Evolutionary conservation across 2,888 invertebrate species (phyloP).

Genomic region (Eupithecia dodoneata): DNA sequence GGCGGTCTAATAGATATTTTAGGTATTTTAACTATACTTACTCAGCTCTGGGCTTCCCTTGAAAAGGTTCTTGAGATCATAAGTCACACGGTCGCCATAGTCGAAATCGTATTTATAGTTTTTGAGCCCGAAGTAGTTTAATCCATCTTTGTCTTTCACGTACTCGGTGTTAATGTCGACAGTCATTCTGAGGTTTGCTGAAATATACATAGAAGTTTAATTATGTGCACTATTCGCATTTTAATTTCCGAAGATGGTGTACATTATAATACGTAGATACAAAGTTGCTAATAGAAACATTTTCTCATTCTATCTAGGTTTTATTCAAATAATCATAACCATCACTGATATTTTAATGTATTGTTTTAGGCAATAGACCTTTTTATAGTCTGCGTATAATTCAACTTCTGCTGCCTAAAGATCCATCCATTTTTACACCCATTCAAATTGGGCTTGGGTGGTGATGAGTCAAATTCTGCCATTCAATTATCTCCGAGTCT

Average conservation of each 20-base stretch:
- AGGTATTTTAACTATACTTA: slow-evolving; percentile 56
- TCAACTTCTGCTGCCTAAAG: not conserved
- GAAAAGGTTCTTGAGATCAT: slow-evolving; percentile 72
- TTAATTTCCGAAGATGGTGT: too few relatives aligned
- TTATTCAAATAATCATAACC: too few relatives aligned
- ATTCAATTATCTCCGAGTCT: not conserved
- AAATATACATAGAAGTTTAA: slow-evolving; percentile 37
- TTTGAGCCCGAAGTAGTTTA: slow-evolving; percentile 66
- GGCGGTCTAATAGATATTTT: not conserved
- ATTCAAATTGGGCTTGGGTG: not conserved
- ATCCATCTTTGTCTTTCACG: slow-evolving; percentile 63
- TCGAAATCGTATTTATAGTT: slow-evolving; percentile 74
- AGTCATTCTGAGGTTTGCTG: slow-evolving; percentile 74
- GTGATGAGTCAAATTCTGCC: not conserved
- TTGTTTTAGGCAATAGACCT: too few relatives aligned
- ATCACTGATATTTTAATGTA: too few relatives aligned
- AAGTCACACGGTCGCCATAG: slow-evolving; percentile 72
- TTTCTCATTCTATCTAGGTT: too few relatives aligned
- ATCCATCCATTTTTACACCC: not conserved
- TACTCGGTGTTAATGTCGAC: slow-evolving; percentile 71
- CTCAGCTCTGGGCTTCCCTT: slow-evolving; percentile 75
- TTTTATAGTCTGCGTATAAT: not conserved
- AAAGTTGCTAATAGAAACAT: too few relatives aligned
- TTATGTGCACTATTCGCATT: not conserved
- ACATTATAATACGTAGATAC: too few relatives aligned